Evolutionary conservation across 1,140 invertebrate genomes (phyloP).

Genomic region (Prorops nasuta): DNA sequence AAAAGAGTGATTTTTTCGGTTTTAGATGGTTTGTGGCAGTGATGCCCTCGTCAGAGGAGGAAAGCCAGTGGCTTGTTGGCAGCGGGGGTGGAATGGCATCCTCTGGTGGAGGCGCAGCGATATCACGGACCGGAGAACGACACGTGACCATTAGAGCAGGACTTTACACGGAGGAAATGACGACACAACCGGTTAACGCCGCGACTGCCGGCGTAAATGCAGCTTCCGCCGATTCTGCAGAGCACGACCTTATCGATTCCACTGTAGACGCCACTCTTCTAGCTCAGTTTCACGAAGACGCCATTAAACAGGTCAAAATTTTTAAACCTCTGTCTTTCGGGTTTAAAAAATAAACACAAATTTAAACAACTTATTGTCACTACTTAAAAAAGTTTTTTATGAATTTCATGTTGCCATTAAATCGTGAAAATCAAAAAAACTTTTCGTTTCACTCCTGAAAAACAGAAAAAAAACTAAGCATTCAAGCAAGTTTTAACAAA

Average conservation of each 20-base stretch:
- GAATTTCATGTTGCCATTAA: not conserved
- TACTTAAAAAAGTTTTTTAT: not conserved
- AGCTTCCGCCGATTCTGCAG: constrained; percentile 47
- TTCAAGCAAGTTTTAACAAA: no score
- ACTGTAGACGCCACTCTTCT: constrained; percentile 59
- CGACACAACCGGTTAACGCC: constrained; percentile 26
- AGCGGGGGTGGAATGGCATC: constrained; percentile 37
- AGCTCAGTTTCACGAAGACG: constrained; percentile 75
- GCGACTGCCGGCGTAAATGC: constrained; percentile 34
- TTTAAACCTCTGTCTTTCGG: not conserved
- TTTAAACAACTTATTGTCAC: no score
- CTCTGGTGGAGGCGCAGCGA: constrained; percentile 24
- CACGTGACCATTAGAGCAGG: constrained; percentile 24
- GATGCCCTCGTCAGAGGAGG: constrained; percentile 51
- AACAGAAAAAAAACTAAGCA: no score
- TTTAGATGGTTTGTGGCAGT: constrained; percentile 49
- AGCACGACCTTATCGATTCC: constrained; percentile 44
- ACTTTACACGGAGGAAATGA: constrained; percentile 48
- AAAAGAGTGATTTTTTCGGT: no score
- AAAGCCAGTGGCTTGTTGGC: constrained; percentile 51
- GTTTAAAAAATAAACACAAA: no score
- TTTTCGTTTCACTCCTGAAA: no score
- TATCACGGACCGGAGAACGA: constrained; percentile 24
- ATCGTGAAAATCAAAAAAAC: no score
- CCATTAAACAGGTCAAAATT: constrained; percentile 61